phyloP scores from a whole-genome alignment of 1,140 invertebrate species.

The Cryptotermes secundus region DNA sequence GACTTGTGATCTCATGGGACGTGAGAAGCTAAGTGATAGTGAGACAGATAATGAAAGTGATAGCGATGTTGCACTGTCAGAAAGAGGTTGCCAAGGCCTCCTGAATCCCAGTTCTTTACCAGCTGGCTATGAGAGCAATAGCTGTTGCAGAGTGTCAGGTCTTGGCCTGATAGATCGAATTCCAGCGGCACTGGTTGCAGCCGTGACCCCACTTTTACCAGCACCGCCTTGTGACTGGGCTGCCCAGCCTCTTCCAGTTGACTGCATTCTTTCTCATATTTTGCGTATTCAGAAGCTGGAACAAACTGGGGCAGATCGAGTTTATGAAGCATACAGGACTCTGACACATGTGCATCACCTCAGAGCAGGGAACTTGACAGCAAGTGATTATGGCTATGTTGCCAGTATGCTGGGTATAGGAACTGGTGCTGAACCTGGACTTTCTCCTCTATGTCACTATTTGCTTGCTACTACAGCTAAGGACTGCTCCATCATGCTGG shows the following conservation, averaged over 20 bases:
- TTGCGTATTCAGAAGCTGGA: slow-evolving; percentile 45
- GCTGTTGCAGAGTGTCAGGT: neutral
- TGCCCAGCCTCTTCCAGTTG: slow-evolving; percentile 40
- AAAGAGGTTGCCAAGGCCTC: neutral
- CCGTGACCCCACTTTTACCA: slow-evolving; percentile 21
- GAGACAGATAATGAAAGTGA: neutral
- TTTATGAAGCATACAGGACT: slow-evolving; percentile 44
- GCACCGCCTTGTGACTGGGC: slow-evolving; percentile 23
- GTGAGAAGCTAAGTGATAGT: neutral
- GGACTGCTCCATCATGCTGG: slow-evolving; percentile 59
- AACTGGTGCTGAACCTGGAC: neutral
- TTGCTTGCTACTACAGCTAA: slow-evolving; percentile 54
- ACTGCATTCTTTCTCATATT: slow-evolving; percentile 45
- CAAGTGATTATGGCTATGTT: slow-evolving; percentile 15
- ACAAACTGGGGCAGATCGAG: slow-evolving; percentile 37
- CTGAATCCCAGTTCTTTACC: neutral
- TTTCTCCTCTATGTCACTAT: slow-evolving; percentile 50
- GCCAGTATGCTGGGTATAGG: neutral
- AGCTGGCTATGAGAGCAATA: neutral
- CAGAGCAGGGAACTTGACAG: neutral
- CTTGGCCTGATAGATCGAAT: neutral
- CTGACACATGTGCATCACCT: neutral
- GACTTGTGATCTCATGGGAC: slow-evolving; percentile 29
- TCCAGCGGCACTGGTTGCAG: slow-evolving; percentile 4
- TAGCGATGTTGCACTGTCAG: neutral